Conservation (phyloP, 2,113 vertebrate species). For the Semnornis frantzii region DNA sequence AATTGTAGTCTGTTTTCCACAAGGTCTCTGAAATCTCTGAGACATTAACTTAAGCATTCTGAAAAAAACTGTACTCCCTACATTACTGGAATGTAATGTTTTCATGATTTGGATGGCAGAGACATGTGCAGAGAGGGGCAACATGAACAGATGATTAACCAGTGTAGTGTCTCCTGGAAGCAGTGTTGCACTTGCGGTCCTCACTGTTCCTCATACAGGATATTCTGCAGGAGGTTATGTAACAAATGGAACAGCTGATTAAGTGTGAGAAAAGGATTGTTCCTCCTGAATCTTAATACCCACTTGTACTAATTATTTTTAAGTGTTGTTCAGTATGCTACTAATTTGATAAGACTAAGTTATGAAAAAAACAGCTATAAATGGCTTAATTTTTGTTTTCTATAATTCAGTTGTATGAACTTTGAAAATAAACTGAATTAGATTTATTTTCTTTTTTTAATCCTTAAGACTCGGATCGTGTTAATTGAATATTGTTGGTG, state of each 20-base stretch:
- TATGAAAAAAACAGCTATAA: background rate
- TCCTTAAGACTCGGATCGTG: background rate
- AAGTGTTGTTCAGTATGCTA: background rate
- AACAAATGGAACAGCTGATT: background rate
- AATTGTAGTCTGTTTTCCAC: background rate
- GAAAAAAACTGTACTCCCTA: background rate
- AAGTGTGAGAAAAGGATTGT: background rate
- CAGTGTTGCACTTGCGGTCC: rapidly evolving
- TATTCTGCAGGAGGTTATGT: background rate
- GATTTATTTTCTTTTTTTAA: background rate
- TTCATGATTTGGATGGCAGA: background rate
- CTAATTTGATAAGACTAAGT: background rate
- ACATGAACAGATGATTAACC: rapidly evolving
- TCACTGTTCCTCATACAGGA: background rate
- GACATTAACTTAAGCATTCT: background rate
- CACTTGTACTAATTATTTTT: background rate
- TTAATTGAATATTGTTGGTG: background rate
- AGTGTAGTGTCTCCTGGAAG: rapidly evolving
- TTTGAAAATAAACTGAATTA: background rate
- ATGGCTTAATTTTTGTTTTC: background rate
- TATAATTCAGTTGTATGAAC: too few relatives aligned
- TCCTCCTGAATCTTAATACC: background rate
- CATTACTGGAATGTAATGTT: background rate
- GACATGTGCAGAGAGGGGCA: too few relatives aligned
- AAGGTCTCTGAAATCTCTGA: background rate